Conservation (phyloP, 2,113 vertebrate species). For the Tretioscincus oriximinensis region DNA sequence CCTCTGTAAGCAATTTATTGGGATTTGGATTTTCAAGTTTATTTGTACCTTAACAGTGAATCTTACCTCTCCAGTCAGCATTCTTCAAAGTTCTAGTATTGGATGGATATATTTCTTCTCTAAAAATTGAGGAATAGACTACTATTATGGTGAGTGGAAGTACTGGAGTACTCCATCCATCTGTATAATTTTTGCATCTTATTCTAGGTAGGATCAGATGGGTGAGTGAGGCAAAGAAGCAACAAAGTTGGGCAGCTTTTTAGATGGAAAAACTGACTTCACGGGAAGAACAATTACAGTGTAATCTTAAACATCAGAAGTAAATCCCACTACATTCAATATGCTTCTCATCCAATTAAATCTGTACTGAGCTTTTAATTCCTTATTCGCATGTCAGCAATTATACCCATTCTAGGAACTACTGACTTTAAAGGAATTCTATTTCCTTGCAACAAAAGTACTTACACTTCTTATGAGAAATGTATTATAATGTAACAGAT, state of each 20-base stretch:
- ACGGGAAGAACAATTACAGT: not conserved
- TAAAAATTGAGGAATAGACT: not conserved
- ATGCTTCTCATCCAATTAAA: not conserved
- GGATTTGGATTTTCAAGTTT: constrained; percentile 40
- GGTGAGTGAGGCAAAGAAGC: not conserved
- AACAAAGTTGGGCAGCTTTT: not conserved
- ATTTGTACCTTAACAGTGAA: constrained; percentile 27
- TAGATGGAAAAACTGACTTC: not conserved
- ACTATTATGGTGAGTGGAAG: not conserved
- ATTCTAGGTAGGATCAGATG: not conserved
- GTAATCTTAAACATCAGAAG: not conserved
- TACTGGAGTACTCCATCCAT: not conserved
- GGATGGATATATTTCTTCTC: not conserved
- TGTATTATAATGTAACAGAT: not conserved
- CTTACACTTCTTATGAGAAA: not conserved
- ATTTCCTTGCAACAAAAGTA: not conserved
- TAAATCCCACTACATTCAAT: not conserved
- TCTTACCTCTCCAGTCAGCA: not conserved
- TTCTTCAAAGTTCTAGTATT: not conserved
- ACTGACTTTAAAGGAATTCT: not conserved
- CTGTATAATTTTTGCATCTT: not conserved
- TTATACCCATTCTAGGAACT: not conserved
- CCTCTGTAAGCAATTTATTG: constrained; percentile 41
- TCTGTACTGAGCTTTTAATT: not conserved
- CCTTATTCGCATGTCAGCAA: not conserved